Evolutionary conservation across 2,113 vertebrate species (phyloP).

Genomic region (Tonatia bakeri): DNA sequence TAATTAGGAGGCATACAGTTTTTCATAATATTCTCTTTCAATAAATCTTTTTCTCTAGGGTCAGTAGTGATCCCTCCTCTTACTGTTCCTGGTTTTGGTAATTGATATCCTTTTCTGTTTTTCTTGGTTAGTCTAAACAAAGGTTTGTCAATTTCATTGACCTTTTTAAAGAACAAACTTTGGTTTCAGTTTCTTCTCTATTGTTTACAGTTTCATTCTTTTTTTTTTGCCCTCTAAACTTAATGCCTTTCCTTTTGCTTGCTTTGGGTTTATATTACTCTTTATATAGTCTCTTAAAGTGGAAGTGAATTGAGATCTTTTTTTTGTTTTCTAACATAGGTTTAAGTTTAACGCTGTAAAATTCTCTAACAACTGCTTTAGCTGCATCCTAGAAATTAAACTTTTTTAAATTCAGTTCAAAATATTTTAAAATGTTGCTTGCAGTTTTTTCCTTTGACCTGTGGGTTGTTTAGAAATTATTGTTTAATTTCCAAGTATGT

Average conservation of each 20-base stretch:
- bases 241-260: not conserved
- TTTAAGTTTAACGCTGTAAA: not conserved
- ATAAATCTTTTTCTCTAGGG: not conserved
- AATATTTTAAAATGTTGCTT: not conserved
- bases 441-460: not conserved
- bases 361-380: not conserved
- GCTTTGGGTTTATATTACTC: not conserved
- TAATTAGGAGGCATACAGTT: not conserved
- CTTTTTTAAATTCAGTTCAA: not conserved
- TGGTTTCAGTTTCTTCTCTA: not conserved
- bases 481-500: not conserved
- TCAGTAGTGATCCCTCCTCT: not conserved
- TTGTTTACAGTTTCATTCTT: not conserved
- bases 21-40: not conserved
- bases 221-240: not conserved
- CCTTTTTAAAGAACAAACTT: not conserved
- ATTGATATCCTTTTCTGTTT: not conserved
- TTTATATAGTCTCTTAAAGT: conserved; percentile 22
- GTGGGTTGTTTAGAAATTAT: not conserved
- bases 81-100: not conserved
- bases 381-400: not conserved
- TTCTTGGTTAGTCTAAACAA: not conserved
- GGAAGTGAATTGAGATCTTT: not conserved
- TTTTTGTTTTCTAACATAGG: not conserved
- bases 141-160: not conserved